Conservation (phyloP, 2,113 vertebrate genomes). For the Phalacrocorax carbo region DNA sequence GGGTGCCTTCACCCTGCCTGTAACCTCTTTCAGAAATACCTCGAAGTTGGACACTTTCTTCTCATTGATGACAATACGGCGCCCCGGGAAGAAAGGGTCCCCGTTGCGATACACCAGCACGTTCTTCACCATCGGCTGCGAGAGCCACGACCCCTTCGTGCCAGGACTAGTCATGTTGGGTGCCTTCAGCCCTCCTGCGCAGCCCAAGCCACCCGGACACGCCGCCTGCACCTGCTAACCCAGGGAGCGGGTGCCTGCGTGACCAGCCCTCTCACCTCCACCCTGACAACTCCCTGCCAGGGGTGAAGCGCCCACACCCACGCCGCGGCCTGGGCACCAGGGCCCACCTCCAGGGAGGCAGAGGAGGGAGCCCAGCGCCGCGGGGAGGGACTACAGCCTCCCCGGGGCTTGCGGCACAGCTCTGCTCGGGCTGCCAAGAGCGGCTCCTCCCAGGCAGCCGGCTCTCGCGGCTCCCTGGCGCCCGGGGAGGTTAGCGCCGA, state of each 20-base stretch:
- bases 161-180: slow-evolving; percentile 50
- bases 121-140: slow-evolving; percentile 91
- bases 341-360: background rate
- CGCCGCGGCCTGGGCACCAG: background rate
- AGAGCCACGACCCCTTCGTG: slow-evolving; percentile 78
- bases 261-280: background rate
- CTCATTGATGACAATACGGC: slow-evolving; percentile 88
- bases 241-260: background rate
- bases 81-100: slow-evolving; percentile 89
- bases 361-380: background rate
- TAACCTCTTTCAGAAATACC: slow-evolving; percentile 90
- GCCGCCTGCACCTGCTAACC: background rate
- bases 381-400: background rate
- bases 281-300: background rate
- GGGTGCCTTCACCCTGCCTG: slow-evolving; percentile 85
- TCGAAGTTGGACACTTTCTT: slow-evolving; percentile 91
- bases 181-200: background rate
- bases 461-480: background rate
- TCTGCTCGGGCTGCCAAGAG: background rate
- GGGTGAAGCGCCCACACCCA: background rate
- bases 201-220: background rate
- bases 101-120: slow-evolving; percentile 92
- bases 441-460: slow-evolving; percentile 9
- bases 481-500: background rate
- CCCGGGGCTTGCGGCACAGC: background rate